Conservation (phyloP, 2,888 invertebrate genomes). For the Nomada ferruginata region DNA sequence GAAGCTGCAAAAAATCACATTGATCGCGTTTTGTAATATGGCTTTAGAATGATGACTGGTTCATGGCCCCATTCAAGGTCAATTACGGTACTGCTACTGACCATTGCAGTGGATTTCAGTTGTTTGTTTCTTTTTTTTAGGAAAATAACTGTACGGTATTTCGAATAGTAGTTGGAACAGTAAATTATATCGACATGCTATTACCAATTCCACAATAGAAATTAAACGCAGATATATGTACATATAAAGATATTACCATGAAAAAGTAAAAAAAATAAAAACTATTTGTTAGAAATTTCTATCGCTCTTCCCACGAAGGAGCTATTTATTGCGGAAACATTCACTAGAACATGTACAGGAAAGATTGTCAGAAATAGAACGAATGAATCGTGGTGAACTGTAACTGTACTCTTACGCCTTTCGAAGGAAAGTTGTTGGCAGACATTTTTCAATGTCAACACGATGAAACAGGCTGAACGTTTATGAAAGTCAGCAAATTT, state of each 20-base stretch:
- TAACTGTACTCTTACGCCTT: slow-evolving; percentile 3
- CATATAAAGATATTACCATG: not conserved
- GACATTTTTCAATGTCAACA: slow-evolving; percentile 32
- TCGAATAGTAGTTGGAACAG: not conserved
- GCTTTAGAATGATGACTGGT: slow-evolving; percentile 39
- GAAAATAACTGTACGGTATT: too few species aligned
- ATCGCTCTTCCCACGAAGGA: not conserved
- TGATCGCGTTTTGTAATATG: slow-evolving; percentile 18
- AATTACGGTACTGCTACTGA: slow-evolving; percentile 38
- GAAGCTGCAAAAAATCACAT: not conserved
- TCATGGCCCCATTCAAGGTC: slow-evolving; percentile 59
- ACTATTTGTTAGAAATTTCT: not conserved
- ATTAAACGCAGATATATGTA: not conserved
- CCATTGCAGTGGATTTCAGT: too few species aligned
- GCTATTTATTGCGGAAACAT: slow-evolving; percentile 11
- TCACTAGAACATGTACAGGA: not conserved
- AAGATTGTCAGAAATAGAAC: not conserved
- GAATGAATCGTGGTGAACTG: not conserved
- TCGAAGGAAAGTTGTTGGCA: slow-evolving; percentile 1
- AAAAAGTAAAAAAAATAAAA: not conserved
- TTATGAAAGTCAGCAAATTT: slow-evolving; percentile 14
- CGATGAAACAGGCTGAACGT: not conserved
- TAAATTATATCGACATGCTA: not conserved
- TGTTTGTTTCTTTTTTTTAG: too few species aligned
- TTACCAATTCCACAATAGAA: too few species aligned